A percentile compares a stretch with the other conserved stretches of the same genome.
Conservation (phyloP, 2,113 vertebrate genomes). For the Procavia capensis region DNA sequence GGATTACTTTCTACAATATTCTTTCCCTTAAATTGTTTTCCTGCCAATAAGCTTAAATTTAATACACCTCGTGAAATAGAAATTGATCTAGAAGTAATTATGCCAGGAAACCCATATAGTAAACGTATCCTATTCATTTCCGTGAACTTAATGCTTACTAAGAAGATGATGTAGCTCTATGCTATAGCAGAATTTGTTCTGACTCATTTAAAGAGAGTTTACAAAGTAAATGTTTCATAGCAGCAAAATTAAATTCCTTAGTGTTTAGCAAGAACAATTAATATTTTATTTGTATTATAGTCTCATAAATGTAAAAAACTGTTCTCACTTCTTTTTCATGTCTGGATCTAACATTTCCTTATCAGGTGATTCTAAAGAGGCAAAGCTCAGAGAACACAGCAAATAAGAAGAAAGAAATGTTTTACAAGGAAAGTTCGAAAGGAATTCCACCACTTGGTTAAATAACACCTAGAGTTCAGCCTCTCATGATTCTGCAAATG, state of each 20-base stretch:
- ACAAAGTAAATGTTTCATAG: constrained; percentile 17
- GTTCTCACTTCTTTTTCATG: not conserved
- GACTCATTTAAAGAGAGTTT: constrained; percentile 29
- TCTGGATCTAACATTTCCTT: not conserved
- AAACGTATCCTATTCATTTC: constrained; percentile 16
- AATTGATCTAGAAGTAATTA: not conserved
- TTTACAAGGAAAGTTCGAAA: not conserved
- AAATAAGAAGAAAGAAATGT: not conserved
- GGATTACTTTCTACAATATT: not conserved
- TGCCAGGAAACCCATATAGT: not conserved
- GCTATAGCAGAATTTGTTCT: constrained; percentile 14
- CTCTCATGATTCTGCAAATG: not conserved
- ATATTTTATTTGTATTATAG: constrained; percentile 40
- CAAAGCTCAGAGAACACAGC: not conserved
- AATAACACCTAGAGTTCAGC: not conserved
- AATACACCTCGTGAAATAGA: not conserved
- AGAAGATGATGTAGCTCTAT: constrained; percentile 12
- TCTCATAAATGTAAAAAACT: not conserved
- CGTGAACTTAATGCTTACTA: not conserved
- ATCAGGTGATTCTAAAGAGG: not conserved
- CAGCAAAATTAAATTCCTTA: constrained; percentile 49
- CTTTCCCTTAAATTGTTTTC: not conserved
- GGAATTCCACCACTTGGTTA: not conserved
- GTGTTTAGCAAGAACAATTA: constrained; percentile 3
- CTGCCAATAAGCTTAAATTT: constrained; percentile 29